Conservation (phyloP, 1,140 invertebrate species). For the Cryptotermes secundus region DNA sequence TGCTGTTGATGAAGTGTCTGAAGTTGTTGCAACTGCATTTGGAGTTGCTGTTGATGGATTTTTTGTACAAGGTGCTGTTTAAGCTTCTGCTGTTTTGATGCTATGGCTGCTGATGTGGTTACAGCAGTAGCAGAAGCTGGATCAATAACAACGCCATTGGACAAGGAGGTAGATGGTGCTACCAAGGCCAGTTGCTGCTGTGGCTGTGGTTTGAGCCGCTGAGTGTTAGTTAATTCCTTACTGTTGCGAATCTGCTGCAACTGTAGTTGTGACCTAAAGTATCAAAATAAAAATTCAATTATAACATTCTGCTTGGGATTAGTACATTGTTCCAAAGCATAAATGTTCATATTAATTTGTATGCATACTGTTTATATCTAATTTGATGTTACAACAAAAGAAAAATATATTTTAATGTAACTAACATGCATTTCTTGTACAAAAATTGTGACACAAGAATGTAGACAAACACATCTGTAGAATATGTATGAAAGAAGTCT, state of each 20-base stretch:
- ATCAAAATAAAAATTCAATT: not conserved
- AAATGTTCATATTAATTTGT: too few species aligned
- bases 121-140: slow-evolving; percentile 34
- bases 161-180: not conserved
- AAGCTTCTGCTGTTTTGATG: slow-evolving; percentile 66
- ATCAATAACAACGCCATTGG: slow-evolving; percentile 28
- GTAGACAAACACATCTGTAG: too few species aligned
- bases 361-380: too few species aligned
- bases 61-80: slow-evolving; percentile 54
- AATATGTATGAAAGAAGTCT: too few species aligned
- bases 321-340: too few species aligned
- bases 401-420: too few species aligned
- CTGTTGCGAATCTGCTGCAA: slow-evolving; percentile 59
- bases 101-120: slow-evolving; percentile 60
- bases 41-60: slow-evolving; percentile 45
- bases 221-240: not conserved
- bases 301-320: not conserved
- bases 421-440: too few species aligned
- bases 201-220: not conserved
- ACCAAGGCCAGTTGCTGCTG: slow-evolving; percentile 18
- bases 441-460: too few species aligned
- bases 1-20: slow-evolving; percentile 60
- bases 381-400: too few species aligned
- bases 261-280: slow-evolving; percentile 64
- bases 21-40: slow-evolving; percentile 53